Percentiles rank a stretch among this genome's conserved stretches.
phyloP scores from a whole-genome alignment of 2,113 vertebrate genomes.

The Ovibos moschatus region DNA sequence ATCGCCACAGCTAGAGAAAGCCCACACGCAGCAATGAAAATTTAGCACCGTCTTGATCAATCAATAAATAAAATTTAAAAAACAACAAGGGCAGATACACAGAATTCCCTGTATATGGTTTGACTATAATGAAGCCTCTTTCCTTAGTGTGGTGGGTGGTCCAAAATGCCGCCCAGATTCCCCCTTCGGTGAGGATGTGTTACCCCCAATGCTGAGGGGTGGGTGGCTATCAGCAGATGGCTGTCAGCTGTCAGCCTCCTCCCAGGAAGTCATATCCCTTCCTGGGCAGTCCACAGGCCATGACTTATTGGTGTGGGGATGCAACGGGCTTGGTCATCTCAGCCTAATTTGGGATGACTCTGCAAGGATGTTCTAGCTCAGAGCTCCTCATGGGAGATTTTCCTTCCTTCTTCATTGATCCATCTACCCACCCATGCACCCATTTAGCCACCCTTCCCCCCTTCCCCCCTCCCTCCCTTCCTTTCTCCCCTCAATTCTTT shows the following conservation, averaged over 20 bases:
- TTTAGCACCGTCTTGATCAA: neutral
- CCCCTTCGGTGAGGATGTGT: neutral
- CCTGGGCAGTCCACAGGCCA: neutral
- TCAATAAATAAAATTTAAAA: neutral
- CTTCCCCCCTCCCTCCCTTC: neutral
- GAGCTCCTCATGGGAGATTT: neutral
- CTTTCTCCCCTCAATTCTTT: too few species aligned
- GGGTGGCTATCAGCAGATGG: neutral
- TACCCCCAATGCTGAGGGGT: neutral
- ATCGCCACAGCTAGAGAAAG: neutral
- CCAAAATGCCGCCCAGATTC: neutral
- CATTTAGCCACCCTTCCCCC: neutral
- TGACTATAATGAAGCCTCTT: neutral
- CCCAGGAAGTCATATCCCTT: neutral
- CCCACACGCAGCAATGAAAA: neutral
- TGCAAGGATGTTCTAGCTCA: neutral
- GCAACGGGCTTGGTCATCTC: neutral
- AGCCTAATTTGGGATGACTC: neutral
- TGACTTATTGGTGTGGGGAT: fast-evolving
- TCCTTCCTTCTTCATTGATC: neutral
- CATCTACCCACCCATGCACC: neutral
- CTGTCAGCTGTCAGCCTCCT: neutral
- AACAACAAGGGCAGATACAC: neutral
- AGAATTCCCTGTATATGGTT: neutral
- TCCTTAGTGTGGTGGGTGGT: neutral